Evolutionary conservation across 2,888 invertebrate species (phyloP).

Genomic region (Ormyrus rosae): DNA sequence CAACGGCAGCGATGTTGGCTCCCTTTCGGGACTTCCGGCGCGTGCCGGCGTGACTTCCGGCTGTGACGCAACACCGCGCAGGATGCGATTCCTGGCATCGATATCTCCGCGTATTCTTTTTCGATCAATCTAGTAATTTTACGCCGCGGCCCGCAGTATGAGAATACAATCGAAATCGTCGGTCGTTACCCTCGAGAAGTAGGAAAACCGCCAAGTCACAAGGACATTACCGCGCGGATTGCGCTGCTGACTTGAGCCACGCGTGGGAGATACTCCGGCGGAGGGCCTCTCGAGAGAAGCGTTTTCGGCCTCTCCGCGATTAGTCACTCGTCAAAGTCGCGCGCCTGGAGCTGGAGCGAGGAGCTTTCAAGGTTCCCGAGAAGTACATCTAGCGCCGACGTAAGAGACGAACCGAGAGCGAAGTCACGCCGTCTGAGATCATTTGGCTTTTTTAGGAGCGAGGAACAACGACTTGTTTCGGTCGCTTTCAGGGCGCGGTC

Average conservation of each 20-base stretch:
- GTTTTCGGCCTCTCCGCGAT: slow-evolving; percentile 39
- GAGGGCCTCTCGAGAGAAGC: slow-evolving; percentile 26
- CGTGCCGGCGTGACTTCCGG: slow-evolving; percentile 58
- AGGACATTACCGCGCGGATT: too few relatives aligned
- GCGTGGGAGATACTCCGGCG: not conserved
- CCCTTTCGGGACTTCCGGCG: slow-evolving; percentile 53
- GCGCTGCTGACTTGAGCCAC: slow-evolving; percentile 13
- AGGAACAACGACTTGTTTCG: too few relatives aligned
- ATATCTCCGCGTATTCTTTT: slow-evolving; percentile 1
- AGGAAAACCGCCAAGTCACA: too few relatives aligned
- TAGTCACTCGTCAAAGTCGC: slow-evolving; percentile 13
- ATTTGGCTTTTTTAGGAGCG: too few relatives aligned
- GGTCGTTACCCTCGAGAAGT: too few relatives aligned
- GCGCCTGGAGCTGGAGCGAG: slow-evolving; percentile 24
- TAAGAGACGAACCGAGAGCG: not conserved
- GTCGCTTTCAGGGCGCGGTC: too few relatives aligned
- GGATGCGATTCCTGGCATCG: slow-evolving; percentile 20
- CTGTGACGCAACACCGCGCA: slow-evolving; percentile 32
- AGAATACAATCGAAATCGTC: too few relatives aligned
- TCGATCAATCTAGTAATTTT: slow-evolving; percentile 29
- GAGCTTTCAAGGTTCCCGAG: slow-evolving; percentile 42
- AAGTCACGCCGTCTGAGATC: not conserved
- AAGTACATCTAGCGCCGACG: slow-evolving; percentile 38
- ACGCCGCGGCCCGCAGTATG: not conserved
- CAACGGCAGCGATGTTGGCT: not conserved